Evolutionary conservation across 2,113 vertebrate genomes (phyloP), one percentile per base, ranked within the genome.

Genomic region (Hepsetus odoe): DNA sequence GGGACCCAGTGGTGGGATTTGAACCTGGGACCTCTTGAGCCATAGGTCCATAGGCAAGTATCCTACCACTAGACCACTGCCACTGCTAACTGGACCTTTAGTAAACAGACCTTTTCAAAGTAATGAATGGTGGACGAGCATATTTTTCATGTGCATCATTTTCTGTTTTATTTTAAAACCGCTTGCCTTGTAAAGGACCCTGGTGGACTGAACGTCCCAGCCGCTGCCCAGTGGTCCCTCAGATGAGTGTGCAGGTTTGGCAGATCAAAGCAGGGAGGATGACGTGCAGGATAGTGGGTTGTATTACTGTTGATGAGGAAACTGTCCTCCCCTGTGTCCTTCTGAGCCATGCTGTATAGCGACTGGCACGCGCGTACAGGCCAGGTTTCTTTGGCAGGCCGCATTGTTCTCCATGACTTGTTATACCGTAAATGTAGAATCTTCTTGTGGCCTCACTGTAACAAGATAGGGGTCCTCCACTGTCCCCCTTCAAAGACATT

Each of bases 391-490:
- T 85, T 10, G 90, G 85, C 0, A 84, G 82, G 64, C 90, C 94
- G 28, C 93, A 94, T 44, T 87, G 83, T 0, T 84, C 40, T 8
- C 93, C 93, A 74, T 92, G 93, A 85, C 93, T 94, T 0, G 92
- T 94, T 77, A 95, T 53, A 16, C 93, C 93, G 0, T 92, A 83
- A 24, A 91, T 22, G 78, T 92, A 92, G 72, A 91, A 95, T 59
- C 82, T 66, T 9, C 88, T 80, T 0, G 82, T 66, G 4, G 26
- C 38, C 38, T 83, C 84, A 18, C 90, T 90, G 84, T 85, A 91
- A 84, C 94, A 95, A 86, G 93, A 90, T 69, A 95, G 88, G 18
- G 93, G 93, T 9, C 93, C 93, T 0, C 94, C 93, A 1, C 92
- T 94, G 87, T 95, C 93, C 11, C 93, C 92, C 93, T 94, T 79